Evolutionary conservation across 2,888 invertebrate genomes (phyloP), one percentile per base, ranked within the genome.

Genomic region (Nineta flava): DNA sequence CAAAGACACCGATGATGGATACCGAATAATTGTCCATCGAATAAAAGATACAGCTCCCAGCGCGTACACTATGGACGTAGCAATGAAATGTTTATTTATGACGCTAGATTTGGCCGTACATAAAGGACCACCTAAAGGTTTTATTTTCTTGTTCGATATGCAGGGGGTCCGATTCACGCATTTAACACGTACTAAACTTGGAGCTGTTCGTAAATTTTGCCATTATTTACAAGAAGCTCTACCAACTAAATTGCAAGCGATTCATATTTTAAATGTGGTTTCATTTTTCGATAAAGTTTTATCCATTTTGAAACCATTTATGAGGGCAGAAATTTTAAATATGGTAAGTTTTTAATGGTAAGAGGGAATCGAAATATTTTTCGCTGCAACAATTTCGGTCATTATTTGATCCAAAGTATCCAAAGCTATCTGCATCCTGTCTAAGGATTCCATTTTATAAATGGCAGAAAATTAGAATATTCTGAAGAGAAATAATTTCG

Each of bases 121-220:
- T 56, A 69, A 70, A 47, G 65, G 76, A 4, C 80, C 81, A 2
- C 77, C 80, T 3, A 72, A 73, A 0, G 83, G 83, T 0, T 71
- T 76, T 53, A 68, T 82, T 21, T 76, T 82, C 59, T 67, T 83
- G 1, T 78, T 83, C 54, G 82, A 83, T 60, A 80, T 82, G 75
- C 65, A 67, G 38, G 80, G 79, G 0, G 79, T 79, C 1, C 71
- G 70, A 52, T 62, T 79, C 17, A 71, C 31, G 56, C 62, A 62
- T 52, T 48, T 62, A 16, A 61, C 62, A 1, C 54, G 56, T 32
- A 43, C 60, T 1, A 55, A 53, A 43, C 3, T 59, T 1, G 52
- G 57, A 6, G 52, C 74, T 0, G 62, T 83, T 1, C 72, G 75
- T 40, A 75, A 76, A 59, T 79, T 81, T 62, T 77, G 81, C 66